Conservation (phyloP, 2,888 invertebrate genomes). For the Leptodirus hochenwartii region DNA sequence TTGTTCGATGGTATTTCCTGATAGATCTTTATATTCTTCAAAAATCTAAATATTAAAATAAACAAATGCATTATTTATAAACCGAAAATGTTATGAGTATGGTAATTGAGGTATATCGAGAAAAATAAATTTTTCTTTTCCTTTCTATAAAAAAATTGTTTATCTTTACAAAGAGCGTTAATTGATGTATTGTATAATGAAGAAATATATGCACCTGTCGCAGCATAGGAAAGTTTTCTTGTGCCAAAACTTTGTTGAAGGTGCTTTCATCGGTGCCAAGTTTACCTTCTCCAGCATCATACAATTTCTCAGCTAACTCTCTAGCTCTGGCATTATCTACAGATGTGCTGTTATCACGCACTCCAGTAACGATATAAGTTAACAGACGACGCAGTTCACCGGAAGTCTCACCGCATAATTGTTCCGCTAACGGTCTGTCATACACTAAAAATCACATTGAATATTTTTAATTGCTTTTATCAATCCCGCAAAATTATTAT, state of each 20-base stretch:
- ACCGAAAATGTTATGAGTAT: no score
- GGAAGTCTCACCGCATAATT: conserved; percentile 58
- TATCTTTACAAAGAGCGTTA: no score
- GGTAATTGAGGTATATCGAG: no score
- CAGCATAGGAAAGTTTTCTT: conserved; percentile 56
- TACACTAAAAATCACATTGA: conserved; percentile 33
- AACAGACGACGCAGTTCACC: conserved; percentile 62
- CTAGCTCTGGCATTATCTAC: conserved; percentile 48
- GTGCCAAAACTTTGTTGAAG: conserved; percentile 52
- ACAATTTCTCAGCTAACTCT: conserved; percentile 49
- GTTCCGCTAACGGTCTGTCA: conserved; percentile 48
- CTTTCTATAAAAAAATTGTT: no score
- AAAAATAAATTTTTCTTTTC: no score
- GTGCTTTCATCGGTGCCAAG: conserved; percentile 57
- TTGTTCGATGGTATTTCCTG: conserved; percentile 56
- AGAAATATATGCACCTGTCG: no score
- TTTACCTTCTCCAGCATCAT: conserved; percentile 51
- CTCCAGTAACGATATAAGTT: conserved; percentile 50
- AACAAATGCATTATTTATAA: no score
- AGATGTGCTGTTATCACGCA: conserved; percentile 41
- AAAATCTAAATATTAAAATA: no score
- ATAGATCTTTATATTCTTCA: conserved; percentile 53
- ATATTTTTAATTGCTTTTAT: no score
- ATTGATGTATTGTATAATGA: no score
- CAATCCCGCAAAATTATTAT: no score